These are phyloP conservation scores for Argyrosomus japonicus DNA, from an alignment of 2,113 vertebrate species.

Conservation along the genomic window DNA sequence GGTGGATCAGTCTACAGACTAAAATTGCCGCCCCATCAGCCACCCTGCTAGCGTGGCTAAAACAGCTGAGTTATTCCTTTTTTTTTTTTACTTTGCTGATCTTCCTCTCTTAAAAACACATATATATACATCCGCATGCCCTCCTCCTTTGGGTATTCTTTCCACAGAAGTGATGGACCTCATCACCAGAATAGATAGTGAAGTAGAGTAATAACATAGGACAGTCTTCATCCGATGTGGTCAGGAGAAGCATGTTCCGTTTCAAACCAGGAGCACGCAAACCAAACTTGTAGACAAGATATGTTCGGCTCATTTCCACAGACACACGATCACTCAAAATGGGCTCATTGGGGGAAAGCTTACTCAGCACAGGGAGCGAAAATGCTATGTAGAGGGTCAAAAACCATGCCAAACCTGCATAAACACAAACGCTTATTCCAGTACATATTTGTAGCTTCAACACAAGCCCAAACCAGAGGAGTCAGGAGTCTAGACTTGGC, in stretches of 20 bases:
- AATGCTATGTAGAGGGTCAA: not conserved
- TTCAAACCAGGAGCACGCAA: conserved; percentile 27
- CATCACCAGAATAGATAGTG: conserved; percentile 10
- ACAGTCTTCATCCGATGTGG: conserved; percentile 41
- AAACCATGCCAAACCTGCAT: conserved; percentile 45
- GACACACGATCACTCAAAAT: conserved; percentile 14
- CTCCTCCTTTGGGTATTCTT: not conserved
- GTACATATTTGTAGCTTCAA: conserved; percentile 35
- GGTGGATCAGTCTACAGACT: not conserved
- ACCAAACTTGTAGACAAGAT: not conserved
- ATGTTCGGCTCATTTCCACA: conserved; percentile 23
- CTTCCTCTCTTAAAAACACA: not conserved
- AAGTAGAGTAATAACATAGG: conserved; percentile 12
- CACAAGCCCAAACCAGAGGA: conserved; percentile 52
- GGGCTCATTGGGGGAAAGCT: conserved; percentile 28
- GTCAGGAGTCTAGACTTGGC: conserved; percentile 55
- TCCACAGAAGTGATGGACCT: conserved; percentile 17
- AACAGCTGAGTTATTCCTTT: conserved; percentile 4
- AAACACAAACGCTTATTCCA: conserved; percentile 17
- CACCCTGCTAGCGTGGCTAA: not conserved
- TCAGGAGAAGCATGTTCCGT: conserved; percentile 7
- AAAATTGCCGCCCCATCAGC: not conserved
- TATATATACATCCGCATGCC: no score
- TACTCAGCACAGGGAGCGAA: conserved; percentile 43
- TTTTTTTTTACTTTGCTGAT: not conserved